These are phyloP conservation scores for Lasioglossum lativentre DNA, from an alignment of 2,888 invertebrate species.

Conservation along the genomic window DNA sequence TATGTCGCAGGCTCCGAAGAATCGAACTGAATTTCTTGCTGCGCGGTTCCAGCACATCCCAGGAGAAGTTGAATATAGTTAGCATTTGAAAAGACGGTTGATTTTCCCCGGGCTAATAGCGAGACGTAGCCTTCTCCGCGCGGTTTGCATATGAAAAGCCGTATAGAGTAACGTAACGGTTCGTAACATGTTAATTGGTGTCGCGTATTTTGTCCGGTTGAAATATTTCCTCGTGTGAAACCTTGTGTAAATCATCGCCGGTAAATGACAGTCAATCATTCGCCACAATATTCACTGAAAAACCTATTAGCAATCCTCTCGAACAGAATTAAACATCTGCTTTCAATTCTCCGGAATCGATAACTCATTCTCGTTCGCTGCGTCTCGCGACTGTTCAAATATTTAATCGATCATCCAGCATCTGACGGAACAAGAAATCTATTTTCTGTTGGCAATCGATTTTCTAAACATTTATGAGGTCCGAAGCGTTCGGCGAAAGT, in stretches of 20 bases:
- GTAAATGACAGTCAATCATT: not conserved
- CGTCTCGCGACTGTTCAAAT: not conserved
- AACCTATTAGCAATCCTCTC: not conserved
- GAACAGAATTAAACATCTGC: not conserved
- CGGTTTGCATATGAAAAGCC: conserved; percentile 17
- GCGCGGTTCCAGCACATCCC: not conserved
- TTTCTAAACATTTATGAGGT: not conserved
- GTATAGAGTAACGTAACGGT: conserved; percentile 15
- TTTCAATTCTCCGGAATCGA: not conserved
- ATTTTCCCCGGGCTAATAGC: not conserved
- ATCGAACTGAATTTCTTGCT: not conserved
- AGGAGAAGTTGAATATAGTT: not conserved
- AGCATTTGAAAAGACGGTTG: conserved; percentile 13
- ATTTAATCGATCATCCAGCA: not conserved
- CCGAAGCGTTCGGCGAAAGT: not conserved
- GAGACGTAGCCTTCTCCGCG: not conserved
- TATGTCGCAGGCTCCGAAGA: not conserved
- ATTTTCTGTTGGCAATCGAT: not conserved
- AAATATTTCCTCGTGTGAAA: not conserved
- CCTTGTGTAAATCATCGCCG: not conserved
- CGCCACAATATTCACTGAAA: not conserved
- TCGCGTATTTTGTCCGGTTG: not conserved
- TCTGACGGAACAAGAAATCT: not conserved
- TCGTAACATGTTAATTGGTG: conserved; percentile 18
- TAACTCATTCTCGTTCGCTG: not conserved